phyloP scores from a whole-genome alignment of 2,888 invertebrate species.

The Lasioglossum calceatum region DNA sequence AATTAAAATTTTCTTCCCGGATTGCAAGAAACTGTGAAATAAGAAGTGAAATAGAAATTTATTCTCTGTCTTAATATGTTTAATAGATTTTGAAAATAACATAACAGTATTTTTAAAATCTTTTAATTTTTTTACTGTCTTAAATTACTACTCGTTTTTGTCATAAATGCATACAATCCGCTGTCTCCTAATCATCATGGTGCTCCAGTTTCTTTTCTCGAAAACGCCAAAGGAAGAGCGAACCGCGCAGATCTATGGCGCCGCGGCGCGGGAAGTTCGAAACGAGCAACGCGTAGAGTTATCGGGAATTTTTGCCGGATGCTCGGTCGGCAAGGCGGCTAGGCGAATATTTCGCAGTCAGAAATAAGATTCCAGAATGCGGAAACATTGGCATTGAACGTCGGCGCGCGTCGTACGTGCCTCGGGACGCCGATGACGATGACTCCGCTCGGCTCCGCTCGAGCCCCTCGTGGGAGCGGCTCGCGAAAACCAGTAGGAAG shows the following conservation, averaged over 20 bases:
- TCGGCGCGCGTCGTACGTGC: constrained; percentile 63
- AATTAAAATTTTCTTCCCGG: too few species aligned
- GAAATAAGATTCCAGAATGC: constrained; percentile 76
- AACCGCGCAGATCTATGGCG: not conserved
- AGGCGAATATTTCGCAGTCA: constrained; percentile 58
- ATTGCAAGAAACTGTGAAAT: too few species aligned
- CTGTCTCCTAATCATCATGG: not conserved
- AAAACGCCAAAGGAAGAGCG: not conserved
- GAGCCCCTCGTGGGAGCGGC: constrained; percentile 61
- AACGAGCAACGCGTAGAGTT: not conserved
- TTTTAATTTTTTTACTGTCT: too few species aligned
- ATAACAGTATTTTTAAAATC: too few species aligned
- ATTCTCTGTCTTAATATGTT: too few species aligned
- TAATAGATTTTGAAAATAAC: too few species aligned
- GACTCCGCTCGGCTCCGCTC: constrained; percentile 12
- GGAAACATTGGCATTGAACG: constrained; percentile 73
- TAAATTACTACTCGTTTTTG: too few species aligned
- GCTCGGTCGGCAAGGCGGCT: constrained; percentile 36
- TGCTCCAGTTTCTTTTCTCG: not conserved
- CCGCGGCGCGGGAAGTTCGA: not conserved
- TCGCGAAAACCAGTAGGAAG: constrained; percentile 56
- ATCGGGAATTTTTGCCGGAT: constrained; percentile 39
- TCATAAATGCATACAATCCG: not conserved
- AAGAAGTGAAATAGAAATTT: too few species aligned
- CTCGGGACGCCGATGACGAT: constrained; percentile 61